These are phyloP conservation scores for Diarsia mendica DNA, from an alignment of 2,888 invertebrate genomes.

Conservation along the genomic window DNA sequence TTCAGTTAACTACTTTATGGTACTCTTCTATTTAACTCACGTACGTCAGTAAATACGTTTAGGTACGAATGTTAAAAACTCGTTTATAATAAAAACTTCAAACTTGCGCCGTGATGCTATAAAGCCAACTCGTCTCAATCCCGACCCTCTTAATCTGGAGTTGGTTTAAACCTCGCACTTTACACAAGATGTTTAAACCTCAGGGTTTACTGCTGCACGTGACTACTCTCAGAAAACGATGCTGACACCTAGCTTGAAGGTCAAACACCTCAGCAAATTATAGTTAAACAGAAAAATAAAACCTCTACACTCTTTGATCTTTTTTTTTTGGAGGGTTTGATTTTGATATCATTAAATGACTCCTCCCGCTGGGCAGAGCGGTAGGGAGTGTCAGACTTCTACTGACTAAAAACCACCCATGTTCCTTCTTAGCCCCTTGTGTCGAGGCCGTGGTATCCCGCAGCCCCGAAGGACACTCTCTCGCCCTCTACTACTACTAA, in stretches of 20 bases:
- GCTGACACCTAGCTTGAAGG: slow-evolving; percentile 21
- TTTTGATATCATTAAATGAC: no score
- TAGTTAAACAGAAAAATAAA: slow-evolving; percentile 17
- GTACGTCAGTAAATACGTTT: slow-evolving; percentile 18
- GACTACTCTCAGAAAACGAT: slow-evolving; percentile 23
- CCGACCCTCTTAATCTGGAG: slow-evolving; percentile 35
- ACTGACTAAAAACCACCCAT: no score
- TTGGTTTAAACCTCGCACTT: slow-evolving; percentile 25
- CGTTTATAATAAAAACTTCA: slow-evolving; percentile 26
- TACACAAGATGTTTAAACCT: slow-evolving; percentile 35
- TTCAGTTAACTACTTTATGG: background rate
- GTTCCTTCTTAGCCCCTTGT: no score
- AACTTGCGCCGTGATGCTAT: slow-evolving; percentile 28
- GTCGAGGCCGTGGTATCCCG: no score
- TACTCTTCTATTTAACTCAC: background rate
- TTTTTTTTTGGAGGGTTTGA: no score
- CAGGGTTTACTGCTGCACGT: slow-evolving; percentile 44
- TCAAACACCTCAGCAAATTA: slow-evolving; percentile 16
- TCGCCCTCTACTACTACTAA: no score
- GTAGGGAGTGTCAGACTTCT: no score
- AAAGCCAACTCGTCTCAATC: slow-evolving; percentile 35
- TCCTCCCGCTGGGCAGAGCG: no score
- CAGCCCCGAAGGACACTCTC: background rate
- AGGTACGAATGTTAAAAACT: slow-evolving; percentile 2
- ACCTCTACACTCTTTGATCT: background rate